A percentile compares a stretch with the other conserved stretches of the same genome.
Evolutionary conservation across 2,113 vertebrate genomes (phyloP).

Genomic region (Dicaeum eximium): DNA sequence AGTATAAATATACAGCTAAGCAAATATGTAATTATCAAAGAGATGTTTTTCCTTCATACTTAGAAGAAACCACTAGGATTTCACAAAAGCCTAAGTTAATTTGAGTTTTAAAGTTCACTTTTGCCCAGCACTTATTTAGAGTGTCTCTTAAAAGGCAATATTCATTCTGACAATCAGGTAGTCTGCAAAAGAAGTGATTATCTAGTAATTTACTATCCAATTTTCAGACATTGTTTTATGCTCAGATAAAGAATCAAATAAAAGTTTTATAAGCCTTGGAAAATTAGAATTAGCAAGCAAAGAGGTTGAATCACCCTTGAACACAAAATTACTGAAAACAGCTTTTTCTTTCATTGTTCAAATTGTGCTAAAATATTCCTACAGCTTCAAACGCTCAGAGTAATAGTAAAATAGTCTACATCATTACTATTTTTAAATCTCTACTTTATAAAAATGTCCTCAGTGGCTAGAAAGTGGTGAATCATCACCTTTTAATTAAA

Average conservation of each 20-base stretch:
- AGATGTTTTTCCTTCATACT: not conserved
- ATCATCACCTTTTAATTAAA: slow-evolving; percentile 66
- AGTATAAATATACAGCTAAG: not conserved
- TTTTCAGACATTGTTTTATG: slow-evolving; percentile 65
- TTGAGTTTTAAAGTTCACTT: slow-evolving; percentile 37
- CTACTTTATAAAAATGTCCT: slow-evolving; percentile 44
- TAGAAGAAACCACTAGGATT: not conserved
- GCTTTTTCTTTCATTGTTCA: slow-evolving; percentile 45
- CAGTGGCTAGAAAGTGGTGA: slow-evolving; percentile 51
- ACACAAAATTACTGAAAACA: slow-evolving; percentile 57
- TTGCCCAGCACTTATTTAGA: not conserved
- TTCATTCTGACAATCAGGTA: slow-evolving; percentile 56
- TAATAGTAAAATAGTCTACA: slow-evolving; percentile 55
- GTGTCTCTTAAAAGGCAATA: slow-evolving; percentile 14
- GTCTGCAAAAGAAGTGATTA: slow-evolving; percentile 56
- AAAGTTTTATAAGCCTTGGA: slow-evolving; percentile 70
- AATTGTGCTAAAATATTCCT: slow-evolving; percentile 50
- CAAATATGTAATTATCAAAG: not conserved
- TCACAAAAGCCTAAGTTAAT: not conserved
- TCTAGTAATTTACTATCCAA: slow-evolving; percentile 66
- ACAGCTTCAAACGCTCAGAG: slow-evolving; percentile 15
- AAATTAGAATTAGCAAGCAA: slow-evolving; percentile 71
- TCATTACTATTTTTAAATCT: slow-evolving; percentile 54
- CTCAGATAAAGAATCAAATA: slow-evolving; percentile 74
- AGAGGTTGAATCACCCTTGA: slow-evolving; percentile 67